Evolutionary conservation across 1,140 invertebrate genomes (phyloP), one percentile per base, ranked within the genome.

Genomic region (Diabrotica virgifera): DNA sequence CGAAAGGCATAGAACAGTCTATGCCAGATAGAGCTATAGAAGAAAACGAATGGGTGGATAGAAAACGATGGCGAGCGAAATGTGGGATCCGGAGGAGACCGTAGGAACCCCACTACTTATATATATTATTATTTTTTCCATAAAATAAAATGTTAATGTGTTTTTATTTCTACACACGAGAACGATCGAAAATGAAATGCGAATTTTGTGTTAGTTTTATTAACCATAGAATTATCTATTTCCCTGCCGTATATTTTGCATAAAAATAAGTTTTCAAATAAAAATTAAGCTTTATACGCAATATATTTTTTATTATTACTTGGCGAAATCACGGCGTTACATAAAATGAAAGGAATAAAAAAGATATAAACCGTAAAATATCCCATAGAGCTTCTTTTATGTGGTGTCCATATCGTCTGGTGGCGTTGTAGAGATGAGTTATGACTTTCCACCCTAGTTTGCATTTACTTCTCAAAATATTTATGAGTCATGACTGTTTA

Each of bases 341-440:
- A 69, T 71, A 71, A 71, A 71, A 71, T 71, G 64, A 63, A 57
- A 67, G 65, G 59, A 71, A 71, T 71, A 71, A 71, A 71, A 69
- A 65, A 71, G 67, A 69, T 69, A 71, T 71, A 71, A 71, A 71
- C 59, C 70, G 70, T 65, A 62, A 65, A 69, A 71, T 61, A 58
- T 67, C 58, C 57, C 65, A 67, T 63, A 55, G 53, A 63, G 52
- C 60, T 54, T 57, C 46, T 67, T 58, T 63, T 58, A 67, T 63
- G 65, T 60, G 61, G 65, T 59, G 52, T 36, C 54, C 38, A 59
- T 67, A 67, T 67, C 59, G 65, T 60, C 61, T 67, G 58, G 60
- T 67, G 62, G 61, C 58, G 57, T 66, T 66, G 40, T 57, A 46
- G 60, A 53, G 58, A 63, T 67, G 61, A 67, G 54, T 67, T 67